Percentiles rank a stretch among this genome's conserved stretches.
Evolutionary conservation across 2,797 vertebrate species (phyloP).

Genomic region (Clarias fuscus): DNA sequence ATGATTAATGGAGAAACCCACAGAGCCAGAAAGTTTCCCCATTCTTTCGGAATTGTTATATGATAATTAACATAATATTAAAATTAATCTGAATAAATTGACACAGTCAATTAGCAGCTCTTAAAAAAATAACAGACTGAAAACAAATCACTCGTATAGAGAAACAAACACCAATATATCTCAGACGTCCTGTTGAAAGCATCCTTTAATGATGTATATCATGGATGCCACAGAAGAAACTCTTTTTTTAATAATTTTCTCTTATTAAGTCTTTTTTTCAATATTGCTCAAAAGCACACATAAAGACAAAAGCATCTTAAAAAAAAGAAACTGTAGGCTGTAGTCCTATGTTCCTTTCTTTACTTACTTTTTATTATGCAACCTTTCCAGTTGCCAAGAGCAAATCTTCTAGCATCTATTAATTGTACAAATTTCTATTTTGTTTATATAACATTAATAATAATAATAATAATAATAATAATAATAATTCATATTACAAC

Average conservation of each 20-base stretch:
- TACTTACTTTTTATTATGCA: too few relatives aligned
- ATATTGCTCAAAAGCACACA: too few relatives aligned
- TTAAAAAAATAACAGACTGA: neutral
- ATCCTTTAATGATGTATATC: neutral
- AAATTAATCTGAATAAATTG: slow-evolving; percentile 32
- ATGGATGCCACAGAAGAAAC: too few relatives aligned
- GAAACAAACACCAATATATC: slow-evolving; percentile 26
- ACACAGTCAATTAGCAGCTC: slow-evolving; percentile 17
- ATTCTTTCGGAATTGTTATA: neutral
- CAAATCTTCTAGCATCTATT: too few relatives aligned
- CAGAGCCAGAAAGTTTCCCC: slow-evolving; percentile 5
- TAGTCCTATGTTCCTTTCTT: neutral
- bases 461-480: too few relatives aligned
- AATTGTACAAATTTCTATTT: too few relatives aligned
- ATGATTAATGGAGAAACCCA: slow-evolving; percentile 21
- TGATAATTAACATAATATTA: slow-evolving; percentile 23
- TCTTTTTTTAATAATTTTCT: neutral
- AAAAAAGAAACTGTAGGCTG: neutral
- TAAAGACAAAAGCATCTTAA: too few relatives aligned
- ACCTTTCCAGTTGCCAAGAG: too few relatives aligned
- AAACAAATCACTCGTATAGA: neutral
- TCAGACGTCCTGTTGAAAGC: neutral
- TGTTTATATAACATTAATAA: too few relatives aligned
- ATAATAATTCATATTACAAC: too few relatives aligned
- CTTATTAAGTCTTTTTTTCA: neutral